Percentiles rank a stretch among this genome's conserved stretches.
Evolutionary conservation across 2,113 vertebrate genomes (phyloP).

Genomic region (Microtus montanus): DNA sequence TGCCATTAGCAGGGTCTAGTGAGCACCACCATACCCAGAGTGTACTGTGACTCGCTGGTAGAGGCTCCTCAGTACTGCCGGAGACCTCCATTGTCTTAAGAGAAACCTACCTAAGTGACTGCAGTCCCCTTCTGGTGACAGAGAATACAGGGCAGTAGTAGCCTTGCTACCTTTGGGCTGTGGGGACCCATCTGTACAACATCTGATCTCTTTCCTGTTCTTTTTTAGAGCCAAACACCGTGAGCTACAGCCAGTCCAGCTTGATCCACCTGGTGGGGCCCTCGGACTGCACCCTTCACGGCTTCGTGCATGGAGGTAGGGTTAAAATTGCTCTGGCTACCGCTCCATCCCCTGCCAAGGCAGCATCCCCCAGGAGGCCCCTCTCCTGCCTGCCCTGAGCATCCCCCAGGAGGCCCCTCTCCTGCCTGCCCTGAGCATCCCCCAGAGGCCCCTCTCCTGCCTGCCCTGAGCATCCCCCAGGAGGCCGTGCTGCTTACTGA

Average conservation of each 20-base stretch:
- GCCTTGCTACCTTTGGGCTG: fast-evolving
- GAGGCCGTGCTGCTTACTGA: neutral
- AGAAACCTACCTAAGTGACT: neutral
- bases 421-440: neutral
- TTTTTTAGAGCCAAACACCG: conserved; percentile 89
- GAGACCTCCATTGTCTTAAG: neutral
- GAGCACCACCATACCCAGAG: neutral
- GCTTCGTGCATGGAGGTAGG: conserved; percentile 95
- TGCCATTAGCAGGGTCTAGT: neutral
- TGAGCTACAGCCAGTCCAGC: conserved; percentile 96
- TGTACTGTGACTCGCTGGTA: fast-evolving
- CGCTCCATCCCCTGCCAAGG: fast-evolving
- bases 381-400: neutral
- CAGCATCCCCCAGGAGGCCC: neutral
- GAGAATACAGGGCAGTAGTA: fast-evolving
- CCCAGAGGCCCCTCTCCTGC: neutral
- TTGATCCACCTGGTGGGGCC: conserved; percentile 97
- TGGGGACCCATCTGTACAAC: neutral
- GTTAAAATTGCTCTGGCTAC: neutral
- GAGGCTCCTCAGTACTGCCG: neutral
- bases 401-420: neutral
- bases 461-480: neutral
- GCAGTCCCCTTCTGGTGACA: fast-evolving
- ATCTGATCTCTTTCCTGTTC: neutral
- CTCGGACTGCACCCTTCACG: conserved; percentile 93